Conservation (phyloP, 1,140 invertebrate genomes). For the Caenorhabditis tropicalis region DNA sequence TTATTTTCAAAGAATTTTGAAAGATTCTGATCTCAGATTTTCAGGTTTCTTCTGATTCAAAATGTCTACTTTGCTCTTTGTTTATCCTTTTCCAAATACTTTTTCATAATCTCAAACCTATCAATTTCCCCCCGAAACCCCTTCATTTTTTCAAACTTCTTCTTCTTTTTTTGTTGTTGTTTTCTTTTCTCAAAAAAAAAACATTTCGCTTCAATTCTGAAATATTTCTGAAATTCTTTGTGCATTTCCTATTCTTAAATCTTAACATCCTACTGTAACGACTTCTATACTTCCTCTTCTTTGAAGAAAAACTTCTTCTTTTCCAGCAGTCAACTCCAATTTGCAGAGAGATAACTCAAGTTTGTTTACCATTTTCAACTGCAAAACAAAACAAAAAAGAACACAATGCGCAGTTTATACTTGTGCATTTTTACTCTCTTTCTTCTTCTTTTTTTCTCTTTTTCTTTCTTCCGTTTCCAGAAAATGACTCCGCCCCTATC, state of each 20-base stretch:
- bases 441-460: neutral
- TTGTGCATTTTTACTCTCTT: neutral
- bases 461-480: too few species aligned
- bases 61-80: too few species aligned
- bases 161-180: neutral
- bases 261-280: neutral
- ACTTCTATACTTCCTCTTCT: neutral
- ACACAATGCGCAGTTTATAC: neutral
- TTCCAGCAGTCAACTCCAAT: slow-evolving; percentile 2
- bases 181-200: neutral
- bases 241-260: neutral
- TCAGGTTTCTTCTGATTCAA: too few species aligned
- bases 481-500: neutral
- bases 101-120: too few species aligned
- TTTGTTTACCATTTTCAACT: neutral
- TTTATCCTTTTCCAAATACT: too few species aligned
- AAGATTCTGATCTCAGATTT: too few species aligned
- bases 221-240: neutral
- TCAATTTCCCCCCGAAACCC: too few species aligned
- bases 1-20: too few species aligned
- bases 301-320: neutral
- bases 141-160: neutral
- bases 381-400: slow-evolving; percentile 12
- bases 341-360: slow-evolving; percentile 3
- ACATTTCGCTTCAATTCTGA: neutral